Base-by-base conservation (phyloP, 1,140 invertebrate genomes). In the Drosophila kikkawai region DNA sequence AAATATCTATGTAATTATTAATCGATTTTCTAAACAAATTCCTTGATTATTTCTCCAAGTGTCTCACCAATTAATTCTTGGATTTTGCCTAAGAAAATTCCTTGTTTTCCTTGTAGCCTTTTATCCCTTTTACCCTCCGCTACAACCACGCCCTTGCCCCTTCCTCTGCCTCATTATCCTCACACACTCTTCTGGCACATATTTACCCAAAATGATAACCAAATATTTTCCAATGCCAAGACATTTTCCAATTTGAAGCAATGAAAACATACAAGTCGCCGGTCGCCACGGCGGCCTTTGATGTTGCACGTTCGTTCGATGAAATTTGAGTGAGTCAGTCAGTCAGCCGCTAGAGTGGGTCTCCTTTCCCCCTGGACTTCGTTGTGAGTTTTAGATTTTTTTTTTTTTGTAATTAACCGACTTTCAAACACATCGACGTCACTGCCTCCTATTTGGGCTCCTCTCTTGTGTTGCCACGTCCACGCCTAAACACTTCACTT, bases 341-440 rank as follows among this genome's bases (percentile, higher is more conserved):
- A 75, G 65, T 77, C 71, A 58, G 41, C n/a, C 60, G 60, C 64
- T 44, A 74, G 75, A 58, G 76, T 51, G 47, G 64, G 71, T 51
- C 32, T 75, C 47, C 39, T 34, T 59, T 44, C 41, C 69, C 29
- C 32, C 36, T 44, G 53, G 53, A 39, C 53, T 64, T 19, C 11
- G 44, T 22, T 22, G 13, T 7, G 41, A 53, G 53, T 37, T 44
- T 44, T 17, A 9, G 22, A 22, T 51, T 22, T 39, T 73, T 59
- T 39, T 73, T 59, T 75, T 67, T 67, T 86, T 91, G 86, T 91
- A 91, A 91, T 91, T 91, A 91, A 91, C 86, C 86, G 86, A 91
- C 86, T 80, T 91, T 91, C 48, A 77, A 80, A 85, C 86, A 90
- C 84, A 79, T 81, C 45, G 75, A 50, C 66, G 59, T 44, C 60